phyloP scores from a whole-genome alignment of 1,140 invertebrate genomes.

The Goniozus legneri region DNA sequence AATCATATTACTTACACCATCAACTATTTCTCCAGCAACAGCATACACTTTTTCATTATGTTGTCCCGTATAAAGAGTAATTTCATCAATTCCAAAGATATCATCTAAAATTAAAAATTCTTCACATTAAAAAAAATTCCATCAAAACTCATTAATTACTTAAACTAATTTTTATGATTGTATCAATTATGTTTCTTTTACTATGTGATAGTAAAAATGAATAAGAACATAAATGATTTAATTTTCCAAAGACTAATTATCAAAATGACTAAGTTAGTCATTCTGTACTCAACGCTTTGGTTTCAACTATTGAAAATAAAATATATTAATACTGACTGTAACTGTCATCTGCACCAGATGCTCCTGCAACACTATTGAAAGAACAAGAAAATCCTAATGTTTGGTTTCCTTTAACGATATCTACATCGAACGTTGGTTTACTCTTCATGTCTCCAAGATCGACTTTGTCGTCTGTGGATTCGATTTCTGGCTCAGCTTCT shows the following conservation, averaged over 20 bases:
- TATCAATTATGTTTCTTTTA: not conserved
- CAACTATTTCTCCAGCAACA: conserved; percentile 84
- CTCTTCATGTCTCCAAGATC: conserved; percentile 79
- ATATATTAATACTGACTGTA: conserved; percentile 60
- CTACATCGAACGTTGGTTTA: conserved; percentile 82
- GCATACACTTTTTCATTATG: conserved; percentile 80
- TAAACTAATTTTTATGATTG: conserved; percentile 1
- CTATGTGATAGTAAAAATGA: not conserved
- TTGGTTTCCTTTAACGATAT: conserved; percentile 70
- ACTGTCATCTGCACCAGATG: conserved; percentile 64
- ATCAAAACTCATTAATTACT: conserved; percentile 1
- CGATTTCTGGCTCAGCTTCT: conserved; percentile 64
- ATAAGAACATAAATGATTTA: conserved; percentile 26
- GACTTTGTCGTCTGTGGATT: conserved; percentile 63
- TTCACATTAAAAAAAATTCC: conserved; percentile 9
- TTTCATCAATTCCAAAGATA: conserved; percentile 84
- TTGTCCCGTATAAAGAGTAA: conserved; percentile 79
- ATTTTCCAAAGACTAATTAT: conserved; percentile 42
- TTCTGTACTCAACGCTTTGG: conserved; percentile 46
- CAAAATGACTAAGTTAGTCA: conserved; percentile 22
- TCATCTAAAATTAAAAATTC: conserved; percentile 62
- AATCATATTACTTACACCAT: conserved; percentile 66
- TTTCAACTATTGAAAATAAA: not conserved
- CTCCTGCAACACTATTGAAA: conserved; percentile 62
- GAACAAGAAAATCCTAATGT: conserved; percentile 81